Percentiles rank a stretch among this genome's conserved stretches.
phyloP scores from a whole-genome alignment of 2,797 vertebrate genomes.

The Characodon lateralis region DNA sequence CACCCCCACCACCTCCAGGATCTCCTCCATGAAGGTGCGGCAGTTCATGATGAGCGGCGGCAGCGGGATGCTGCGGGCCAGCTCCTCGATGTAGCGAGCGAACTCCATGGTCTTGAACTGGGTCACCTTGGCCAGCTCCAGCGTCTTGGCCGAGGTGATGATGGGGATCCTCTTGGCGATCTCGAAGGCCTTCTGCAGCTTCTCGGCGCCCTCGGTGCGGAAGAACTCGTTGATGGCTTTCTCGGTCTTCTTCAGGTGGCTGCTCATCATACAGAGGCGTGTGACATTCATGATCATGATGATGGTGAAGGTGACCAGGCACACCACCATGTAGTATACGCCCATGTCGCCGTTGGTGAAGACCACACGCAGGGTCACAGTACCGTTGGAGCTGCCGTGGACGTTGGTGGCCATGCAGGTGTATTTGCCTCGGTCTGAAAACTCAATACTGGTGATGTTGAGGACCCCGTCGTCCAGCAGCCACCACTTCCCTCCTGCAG shows the following conservation, averaged over 20 bases:
- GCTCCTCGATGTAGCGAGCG: constrained; percentile 96
- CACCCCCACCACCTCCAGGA: constrained; percentile 95
- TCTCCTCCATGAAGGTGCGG: constrained; percentile 98
- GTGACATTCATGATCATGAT: constrained; percentile 96
- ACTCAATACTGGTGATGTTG: constrained; percentile 92
- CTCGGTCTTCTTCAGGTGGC: constrained; percentile 98
- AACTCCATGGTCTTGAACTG: constrained; percentile 99
- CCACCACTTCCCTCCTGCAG: constrained; percentile 87
- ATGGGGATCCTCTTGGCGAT: constrained; percentile 98
- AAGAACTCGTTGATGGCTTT: constrained; percentile 99
- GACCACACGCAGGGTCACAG: constrained; percentile 92
- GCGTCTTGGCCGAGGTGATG: constrained; percentile 97
- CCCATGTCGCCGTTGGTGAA: constrained; percentile 96
- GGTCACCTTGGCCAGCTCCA: constrained; percentile 98
- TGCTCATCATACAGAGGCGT: constrained; percentile 99
- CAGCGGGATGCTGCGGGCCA: constrained; percentile 95
- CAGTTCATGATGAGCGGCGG: constrained; percentile 99
- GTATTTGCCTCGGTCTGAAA: constrained; percentile 95
- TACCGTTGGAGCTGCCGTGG: constrained; percentile 88
- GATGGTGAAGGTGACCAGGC: constrained; percentile 94
- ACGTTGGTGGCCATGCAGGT: constrained; percentile 90
- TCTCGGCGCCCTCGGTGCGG: constrained; percentile 97
- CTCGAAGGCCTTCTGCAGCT: constrained; percentile 98
- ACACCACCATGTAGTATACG: constrained; percentile 97
- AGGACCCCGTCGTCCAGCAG: constrained; percentile 86